Evolutionary conservation across 2,888 invertebrate genomes (phyloP), one percentile per base, ranked within the genome.

Genomic region (Panzeria rudis): DNA sequence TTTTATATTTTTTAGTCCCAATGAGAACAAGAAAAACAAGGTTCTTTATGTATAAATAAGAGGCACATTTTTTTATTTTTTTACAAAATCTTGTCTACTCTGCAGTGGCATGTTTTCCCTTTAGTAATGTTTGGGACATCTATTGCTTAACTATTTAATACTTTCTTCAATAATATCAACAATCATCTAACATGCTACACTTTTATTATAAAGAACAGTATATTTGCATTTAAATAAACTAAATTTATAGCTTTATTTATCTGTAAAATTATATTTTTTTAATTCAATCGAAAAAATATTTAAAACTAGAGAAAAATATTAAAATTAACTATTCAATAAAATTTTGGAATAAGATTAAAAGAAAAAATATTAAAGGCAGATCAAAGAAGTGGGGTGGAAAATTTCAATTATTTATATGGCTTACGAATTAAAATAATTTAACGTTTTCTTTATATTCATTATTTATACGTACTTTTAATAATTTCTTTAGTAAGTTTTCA

Each of bases 251-350:
- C 11, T 32, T 76, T 56, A 11, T 20, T 52, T 56, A 50, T 17
- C 13, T 38, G 20, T 47, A 72, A 79, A 73, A 59, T 50, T 66
- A 79, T 72, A 56, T 15, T 61, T 68, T 38, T 38, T n/a, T 59
- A 4, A 50, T 59, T 78, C n/a, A 41, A 69, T 44, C 56, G 32
- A 66, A 71, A 50, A 59, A 76, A 71, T 82, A 47, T 68, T 78
- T 38, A 64, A 64, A 79, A 41, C 50, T 54, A 61, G 2, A 56
- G 20, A 35, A 44, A 56, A 56, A 50, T 17, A 41, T 77, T 71
- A 77, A 38, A 52, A 66, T 29, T 66, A 59, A 50, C 23, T 44
- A 59, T 38, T 32, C 4, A 79, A 59, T 41, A 47, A 73, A 73
- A 56, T 38, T 9, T 38, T 11, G 11, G 0, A 3, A 38, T 38